Conservation (phyloP, 2,113 vertebrate genomes). For the Phoxinus phoxinus region DNA sequence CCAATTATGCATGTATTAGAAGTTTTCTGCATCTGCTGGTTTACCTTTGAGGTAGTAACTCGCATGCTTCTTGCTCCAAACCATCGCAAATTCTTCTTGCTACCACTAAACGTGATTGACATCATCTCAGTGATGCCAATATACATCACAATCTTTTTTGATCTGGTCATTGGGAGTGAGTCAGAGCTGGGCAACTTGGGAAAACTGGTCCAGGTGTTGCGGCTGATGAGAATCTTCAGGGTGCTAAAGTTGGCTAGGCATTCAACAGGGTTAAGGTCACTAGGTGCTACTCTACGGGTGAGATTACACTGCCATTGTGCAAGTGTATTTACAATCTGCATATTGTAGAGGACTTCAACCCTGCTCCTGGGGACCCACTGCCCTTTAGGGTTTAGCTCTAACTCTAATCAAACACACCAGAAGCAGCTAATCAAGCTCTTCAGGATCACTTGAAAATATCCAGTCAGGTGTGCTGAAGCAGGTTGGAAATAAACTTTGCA, state of each 20-base stretch:
- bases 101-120: conserved; percentile 94
- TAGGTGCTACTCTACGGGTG: conserved; percentile 95
- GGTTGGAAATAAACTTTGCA: no score
- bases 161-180: conserved; percentile 78
- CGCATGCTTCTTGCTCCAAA: conserved; percentile 92
- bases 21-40: conserved; percentile 96
- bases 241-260: conserved; percentile 95
- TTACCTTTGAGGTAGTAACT: conserved; percentile 92
- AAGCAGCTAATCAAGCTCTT: no score
- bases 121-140: conserved; percentile 91
- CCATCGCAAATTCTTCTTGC: conserved; percentile 89
- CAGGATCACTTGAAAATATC: no score
- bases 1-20: conserved; percentile 84
- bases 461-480: no score
- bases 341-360: neutral
- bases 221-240: conserved; percentile 95
- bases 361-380: no score
- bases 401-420: no score
- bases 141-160: conserved; percentile 90
- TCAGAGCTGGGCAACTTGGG: conserved; percentile 86
- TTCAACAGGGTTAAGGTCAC: conserved; percentile 91
- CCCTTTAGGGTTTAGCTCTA: no score
- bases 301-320: conserved; percentile 42
- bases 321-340: neutral
- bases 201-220: conserved; percentile 92